phyloP scores from a whole-genome alignment of 2,113 vertebrate genomes.

The Chelonoidis abingdonii region DNA sequence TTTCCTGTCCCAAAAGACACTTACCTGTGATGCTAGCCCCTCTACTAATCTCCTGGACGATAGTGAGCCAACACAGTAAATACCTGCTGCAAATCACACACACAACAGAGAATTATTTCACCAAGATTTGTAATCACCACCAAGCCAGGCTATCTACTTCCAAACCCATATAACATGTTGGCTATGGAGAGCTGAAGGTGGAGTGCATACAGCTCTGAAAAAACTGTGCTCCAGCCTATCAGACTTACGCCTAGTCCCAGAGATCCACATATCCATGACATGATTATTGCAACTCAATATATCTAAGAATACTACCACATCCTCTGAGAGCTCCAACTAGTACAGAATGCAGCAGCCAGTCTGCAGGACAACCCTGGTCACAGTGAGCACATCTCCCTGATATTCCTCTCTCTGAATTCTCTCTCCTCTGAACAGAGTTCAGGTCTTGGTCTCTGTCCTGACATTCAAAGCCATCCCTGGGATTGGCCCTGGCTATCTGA shows the following conservation, averaged over 20 bases:
- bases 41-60: background rate
- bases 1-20: background rate
- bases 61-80: background rate
- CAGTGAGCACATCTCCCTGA: background rate
- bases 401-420: background rate
- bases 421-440: background rate
- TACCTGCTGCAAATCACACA: background rate
- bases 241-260: background rate
- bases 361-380: background rate
- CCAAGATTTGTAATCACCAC: background rate
- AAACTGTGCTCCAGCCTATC: background rate
- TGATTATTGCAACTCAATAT: background rate
- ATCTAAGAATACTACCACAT: background rate
- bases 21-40: background rate
- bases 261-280: background rate
- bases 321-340: background rate
- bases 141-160: background rate
- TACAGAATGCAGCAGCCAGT: background rate
- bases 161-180: background rate
- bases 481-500: background rate
- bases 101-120: background rate
- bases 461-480: background rate
- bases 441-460: background rate
- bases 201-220: background rate
- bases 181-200: background rate